Percentiles rank a stretch among this genome's conserved stretches.
These are phyloP conservation scores for Meandrina meandrites DNA, from an alignment of 92 coral and sea anemone genomes.

Conservation along the genomic window DNA sequence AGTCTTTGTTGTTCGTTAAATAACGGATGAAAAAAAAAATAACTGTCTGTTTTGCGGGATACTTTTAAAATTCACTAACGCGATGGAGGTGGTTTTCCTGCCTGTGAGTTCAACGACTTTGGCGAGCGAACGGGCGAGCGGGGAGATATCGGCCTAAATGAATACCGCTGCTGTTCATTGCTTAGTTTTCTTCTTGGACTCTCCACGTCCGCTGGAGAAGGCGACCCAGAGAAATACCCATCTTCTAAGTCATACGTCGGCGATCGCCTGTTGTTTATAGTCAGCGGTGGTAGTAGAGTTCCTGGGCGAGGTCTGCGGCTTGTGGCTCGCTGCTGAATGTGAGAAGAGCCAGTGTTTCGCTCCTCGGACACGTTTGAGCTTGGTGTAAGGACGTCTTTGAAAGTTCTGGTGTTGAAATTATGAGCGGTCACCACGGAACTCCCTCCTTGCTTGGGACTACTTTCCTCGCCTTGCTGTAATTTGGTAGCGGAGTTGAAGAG, in stretches of 20 bases:
- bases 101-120: slow-evolving; percentile 7
- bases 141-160: slow-evolving; percentile 74
- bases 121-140: slow-evolving; percentile 45
- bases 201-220: slow-evolving; percentile 69
- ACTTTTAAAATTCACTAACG: slow-evolving; percentile 10
- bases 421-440: not conserved
- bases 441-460: not conserved
- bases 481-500: slow-evolving; percentile 46
- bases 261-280: slow-evolving; percentile 36
- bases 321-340: slow-evolving; percentile 40
- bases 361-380: slow-evolving; percentile 8
- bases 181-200: slow-evolving; percentile 59
- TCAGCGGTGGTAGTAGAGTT: slow-evolving; percentile 76
- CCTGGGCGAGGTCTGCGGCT: slow-evolving; percentile 59
- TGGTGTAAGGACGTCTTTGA: not conserved
- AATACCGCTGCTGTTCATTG: slow-evolving; percentile 58
- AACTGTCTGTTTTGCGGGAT: not conserved
- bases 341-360: slow-evolving; percentile 34
- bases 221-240: slow-evolving; percentile 74
- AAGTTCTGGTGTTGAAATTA: not conserved
- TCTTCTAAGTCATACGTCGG: slow-evolving; percentile 67
- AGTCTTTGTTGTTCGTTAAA: not conserved
- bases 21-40: not conserved
- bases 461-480: not conserved
- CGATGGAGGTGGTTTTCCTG: slow-evolving; percentile 24